Base-by-base conservation (phyloP, 2,797 vertebrate species). In the Acrossocheilus wenchowensis region DNA sequence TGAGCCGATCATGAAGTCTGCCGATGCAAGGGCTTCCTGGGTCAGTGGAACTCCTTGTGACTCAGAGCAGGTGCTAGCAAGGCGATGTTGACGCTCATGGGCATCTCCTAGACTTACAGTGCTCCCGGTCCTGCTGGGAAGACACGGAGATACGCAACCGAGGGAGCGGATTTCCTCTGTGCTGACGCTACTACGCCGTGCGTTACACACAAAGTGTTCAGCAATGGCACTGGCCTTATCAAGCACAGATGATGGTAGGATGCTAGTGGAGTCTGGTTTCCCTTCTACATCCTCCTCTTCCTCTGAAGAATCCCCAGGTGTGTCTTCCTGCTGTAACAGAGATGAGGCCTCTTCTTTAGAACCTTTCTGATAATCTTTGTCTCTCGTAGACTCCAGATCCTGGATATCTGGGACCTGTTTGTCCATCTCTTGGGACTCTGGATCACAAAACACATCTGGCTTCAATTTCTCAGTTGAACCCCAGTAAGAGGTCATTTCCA, bases 221-320 rank as follows among this genome's bases (percentile, higher is more conserved):
- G 97, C 97, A 0, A 99, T 99, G 88, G 94, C 89, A 0, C 97
- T 94, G 84, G 98, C 97, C 90, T 96, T 96, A 89, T 97, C 96
- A 82, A 99, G 94, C 85, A 99, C 97, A 0, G 98, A 99, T 4
- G 97, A 95, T 0, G 97, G 98, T 11, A 99, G 95, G 87, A 99
- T 97, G 88, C 97, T 97, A 83, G 85, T 23, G 0, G 94, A 52
- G 50, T 91, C 90, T 5, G 52, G 83, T 52, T 78, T 87, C 10
- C 82, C 82, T 4, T 69, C 88, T 1, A 54, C 69, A 0, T 95
- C 93, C 1, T 95, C 95, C n/a, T 95, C 95, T 45, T 95, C 94
- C 23, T 95, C 94, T 0, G 97, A 97, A 0, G 94, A 95, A 14
- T 97, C 96, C 6, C 95, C 96, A 0, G 97, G 97, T 89, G 97